A percentile compares a stretch with the other conserved stretches of the same genome.
These are phyloP conservation scores for Planococcus citri DNA, from an alignment of 1,140 invertebrate species.

Conservation along the genomic window DNA sequence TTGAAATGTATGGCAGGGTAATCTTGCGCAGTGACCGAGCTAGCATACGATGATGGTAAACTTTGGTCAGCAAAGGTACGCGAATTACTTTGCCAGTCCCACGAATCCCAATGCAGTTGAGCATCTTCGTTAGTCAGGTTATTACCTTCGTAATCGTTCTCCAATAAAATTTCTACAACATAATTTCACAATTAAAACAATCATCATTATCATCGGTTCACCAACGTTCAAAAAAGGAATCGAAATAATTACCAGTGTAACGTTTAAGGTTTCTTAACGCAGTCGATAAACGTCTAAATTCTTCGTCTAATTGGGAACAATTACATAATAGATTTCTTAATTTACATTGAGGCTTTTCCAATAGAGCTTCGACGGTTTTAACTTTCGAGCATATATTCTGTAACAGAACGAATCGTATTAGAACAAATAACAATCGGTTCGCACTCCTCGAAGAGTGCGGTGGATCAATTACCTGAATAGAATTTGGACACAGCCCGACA, in stretches of 20 bases:
- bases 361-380: slow-evolving; percentile 58
- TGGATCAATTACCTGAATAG: slow-evolving; percentile 46
- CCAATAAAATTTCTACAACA: slow-evolving; percentile 10
- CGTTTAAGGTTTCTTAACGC: slow-evolving; percentile 73
- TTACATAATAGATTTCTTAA: slow-evolving; percentile 55
- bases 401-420: slow-evolving; percentile 27
- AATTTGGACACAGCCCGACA: slow-evolving; percentile 61
- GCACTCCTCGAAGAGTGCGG: background rate
- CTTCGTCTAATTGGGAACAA: slow-evolving; percentile 55
- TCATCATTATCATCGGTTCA: background rate
- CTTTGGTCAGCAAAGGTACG: slow-evolving; percentile 28
- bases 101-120: slow-evolving; percentile 80
- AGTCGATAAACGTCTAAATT: slow-evolving; percentile 59
- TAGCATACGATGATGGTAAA: slow-evolving; percentile 21
- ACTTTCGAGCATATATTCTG: slow-evolving; percentile 45
- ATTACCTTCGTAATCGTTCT: background rate
- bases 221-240: background rate
- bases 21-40: slow-evolving; percentile 15
- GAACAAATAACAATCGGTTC: no score
- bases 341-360: slow-evolving; percentile 73
- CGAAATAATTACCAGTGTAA: slow-evolving; percentile 60
- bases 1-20: slow-evolving; percentile 22
- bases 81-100: slow-evolving; percentile 50
- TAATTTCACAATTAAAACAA: slow-evolving; percentile 11
- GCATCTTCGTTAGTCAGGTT: background rate